Evolutionary conservation across 1,140 invertebrate genomes (phyloP), one percentile per base, ranked within the genome.

Genomic region (Arctopsyche grandis): DNA sequence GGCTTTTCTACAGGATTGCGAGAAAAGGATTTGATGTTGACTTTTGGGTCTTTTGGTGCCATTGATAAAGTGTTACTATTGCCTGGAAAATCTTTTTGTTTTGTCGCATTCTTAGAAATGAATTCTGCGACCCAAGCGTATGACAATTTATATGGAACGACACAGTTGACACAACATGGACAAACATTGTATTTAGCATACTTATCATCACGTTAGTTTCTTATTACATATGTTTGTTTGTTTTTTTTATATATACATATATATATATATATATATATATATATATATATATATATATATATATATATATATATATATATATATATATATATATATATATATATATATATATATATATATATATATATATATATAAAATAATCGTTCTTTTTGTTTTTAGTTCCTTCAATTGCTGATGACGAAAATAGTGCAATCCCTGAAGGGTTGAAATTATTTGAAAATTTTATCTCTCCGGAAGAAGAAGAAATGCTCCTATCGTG

Each of bases 401-500:
- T 86, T 5, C 84, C 84, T 3, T 12, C 80, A 10, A 82, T 86
- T 7, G 81, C 85, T 74, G 80, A 83, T 80, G 78, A 74, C 5
- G 84, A 83, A 74, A 71, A 83, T 29, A 83, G 60, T 46, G 24
- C 83, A 16, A 48, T 87, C 69, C 96, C 96, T n/a, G 84, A 89
- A 75, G 96, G 96, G 9, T 88, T 98, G n/a, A 84, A 87, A 43
- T 69, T 98, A 75, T 77, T 96, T 44, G 85, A 92, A 74, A 86
- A 97, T 84, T 96, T 97, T 88, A 88, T 98, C 29, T 91, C 89
- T 63, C 85, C 88, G 79, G 89, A 92, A 66, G 93, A 97, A 89
- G 96, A 97, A 85, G 48, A 85, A 4, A 44, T 80, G n/a, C 86
- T 97, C 0, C 80, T 96, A 14, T 82, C 89, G 29, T 88, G 90